Percentiles rank a stretch among this genome's conserved stretches.
Evolutionary conservation across 2,797 vertebrate species (phyloP).

Genomic region (Aeoliscus strigatus): DNA sequence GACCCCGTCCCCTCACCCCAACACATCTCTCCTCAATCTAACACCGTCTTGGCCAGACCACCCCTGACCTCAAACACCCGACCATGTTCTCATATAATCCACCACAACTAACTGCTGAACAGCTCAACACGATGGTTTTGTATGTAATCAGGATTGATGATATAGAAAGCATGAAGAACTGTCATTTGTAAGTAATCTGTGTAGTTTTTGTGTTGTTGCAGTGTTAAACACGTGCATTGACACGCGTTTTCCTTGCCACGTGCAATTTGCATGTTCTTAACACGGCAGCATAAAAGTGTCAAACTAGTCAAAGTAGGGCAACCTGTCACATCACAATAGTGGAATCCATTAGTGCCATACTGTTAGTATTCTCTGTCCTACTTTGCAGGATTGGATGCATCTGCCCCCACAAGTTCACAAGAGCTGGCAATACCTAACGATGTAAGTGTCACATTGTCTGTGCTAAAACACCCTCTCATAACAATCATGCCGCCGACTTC

Average conservation of each 20-base stretch:
- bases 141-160: conserved; percentile 8
- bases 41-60: conserved; percentile 60
- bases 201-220: conserved; percentile 1
- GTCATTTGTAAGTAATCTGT: background rate
- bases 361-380: conserved; percentile 69
- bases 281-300: conserved; percentile 26
- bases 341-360: conserved; percentile 46
- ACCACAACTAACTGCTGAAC: conserved; percentile 53
- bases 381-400: conserved; percentile 83
- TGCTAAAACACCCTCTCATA: conserved; percentile 26
- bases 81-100: conserved; percentile 54
- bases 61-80: conserved; percentile 59
- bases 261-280: conserved; percentile 18
- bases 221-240: conserved; percentile 3
- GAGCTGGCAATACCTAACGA: conserved; percentile 94
- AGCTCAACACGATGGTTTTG: conserved; percentile 9
- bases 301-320: conserved; percentile 46
- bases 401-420: conserved; percentile 86
- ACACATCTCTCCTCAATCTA: conserved; percentile 62
- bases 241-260: conserved; percentile 10
- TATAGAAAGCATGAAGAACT: conserved; percentile 2
- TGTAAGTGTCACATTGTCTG: conserved; percentile 77
- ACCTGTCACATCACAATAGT: conserved; percentile 43
- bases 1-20: conserved; percentile 57
- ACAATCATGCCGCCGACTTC: conserved; percentile 21